phyloP scores from a whole-genome alignment of 1,140 invertebrate genomes.

The Drosophila rhopaloa region DNA sequence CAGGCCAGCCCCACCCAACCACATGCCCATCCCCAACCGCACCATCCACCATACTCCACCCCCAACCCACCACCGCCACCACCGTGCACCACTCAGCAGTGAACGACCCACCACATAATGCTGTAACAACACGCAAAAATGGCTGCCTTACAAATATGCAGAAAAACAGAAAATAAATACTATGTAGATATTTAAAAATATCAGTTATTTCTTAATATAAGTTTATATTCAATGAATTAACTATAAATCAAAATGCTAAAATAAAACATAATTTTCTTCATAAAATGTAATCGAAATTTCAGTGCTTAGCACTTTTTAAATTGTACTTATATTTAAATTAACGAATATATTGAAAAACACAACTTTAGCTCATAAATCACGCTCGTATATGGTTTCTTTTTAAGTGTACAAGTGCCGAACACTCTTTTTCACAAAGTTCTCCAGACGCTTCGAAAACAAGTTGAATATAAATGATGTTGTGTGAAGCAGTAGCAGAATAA shows the following conservation, averaged over 20 bases:
- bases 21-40: slow-evolving; percentile 15
- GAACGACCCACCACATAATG: slow-evolving; percentile 34
- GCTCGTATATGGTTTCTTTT: neutral
- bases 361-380: neutral
- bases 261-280: too few relatives aligned
- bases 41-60: slow-evolving; percentile 12
- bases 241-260: too few relatives aligned
- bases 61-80: neutral
- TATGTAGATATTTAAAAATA: neutral
- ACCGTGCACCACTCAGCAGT: neutral
- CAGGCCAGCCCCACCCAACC: slow-evolving; percentile 26
- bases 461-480: slow-evolving; percentile 83
- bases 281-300: neutral
- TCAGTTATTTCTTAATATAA: too few relatives aligned
- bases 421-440: slow-evolving; percentile 20
- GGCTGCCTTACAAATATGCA: slow-evolving; percentile 60
- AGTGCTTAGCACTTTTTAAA: too few relatives aligned
- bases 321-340: neutral
- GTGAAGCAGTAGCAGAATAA: slow-evolving; percentile 57
- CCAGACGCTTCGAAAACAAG: slow-evolving; percentile 75
- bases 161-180: neutral
- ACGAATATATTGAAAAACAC: neutral
- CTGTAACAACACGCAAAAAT: slow-evolving; percentile 72
- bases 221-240: too few relatives aligned
- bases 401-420: neutral